Conservation (phyloP, 1,140 invertebrate genomes). For the Idris sp. region DNA sequence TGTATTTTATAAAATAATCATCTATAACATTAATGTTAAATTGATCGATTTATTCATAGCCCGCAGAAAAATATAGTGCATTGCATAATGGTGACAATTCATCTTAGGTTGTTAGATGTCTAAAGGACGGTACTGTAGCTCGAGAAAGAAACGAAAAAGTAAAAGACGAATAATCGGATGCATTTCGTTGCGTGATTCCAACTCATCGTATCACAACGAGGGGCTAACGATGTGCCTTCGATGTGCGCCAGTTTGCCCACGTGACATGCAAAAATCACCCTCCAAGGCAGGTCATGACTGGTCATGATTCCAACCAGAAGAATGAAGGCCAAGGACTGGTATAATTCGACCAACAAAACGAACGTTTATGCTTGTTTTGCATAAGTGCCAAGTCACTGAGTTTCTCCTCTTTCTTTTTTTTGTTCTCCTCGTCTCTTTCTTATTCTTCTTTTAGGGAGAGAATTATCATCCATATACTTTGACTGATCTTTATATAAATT, state of each 20-base stretch:
- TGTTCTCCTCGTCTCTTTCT: constrained; percentile 22
- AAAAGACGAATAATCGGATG: constrained; percentile 47
- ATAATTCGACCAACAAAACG: constrained; percentile 77
- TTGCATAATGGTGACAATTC: constrained; percentile 50
- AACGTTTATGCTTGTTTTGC: constrained; percentile 75
- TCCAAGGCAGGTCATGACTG: constrained; percentile 67
- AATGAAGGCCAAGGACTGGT: constrained; percentile 61
- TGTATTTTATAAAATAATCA: too few species aligned
- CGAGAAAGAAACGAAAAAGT: constrained; percentile 38
- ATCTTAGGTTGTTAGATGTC: constrained; percentile 38
- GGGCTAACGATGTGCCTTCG: constrained; percentile 73
- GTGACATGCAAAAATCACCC: constrained; percentile 77
- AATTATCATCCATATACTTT: constrained; percentile 54
- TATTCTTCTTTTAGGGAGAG: constrained; percentile 32
- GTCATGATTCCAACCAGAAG: constrained; percentile 65
- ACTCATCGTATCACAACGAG: constrained; percentile 70
- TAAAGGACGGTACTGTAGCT: constrained; percentile 23
- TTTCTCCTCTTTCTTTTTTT: constrained; percentile 34
- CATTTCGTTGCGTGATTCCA: constrained; percentile 72
- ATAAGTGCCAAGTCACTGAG: constrained; percentile 72
- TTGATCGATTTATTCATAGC: too few species aligned
- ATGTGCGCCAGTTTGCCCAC: constrained; percentile 74
- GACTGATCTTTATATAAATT: constrained; percentile 39
- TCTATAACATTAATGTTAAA: not conserved
- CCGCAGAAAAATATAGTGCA: constrained; percentile 25